Evolutionary conservation across 2,888 invertebrate genomes (phyloP), one percentile per base, ranked within the genome.

Genomic region (Blastobasis lacticolella): DNA sequence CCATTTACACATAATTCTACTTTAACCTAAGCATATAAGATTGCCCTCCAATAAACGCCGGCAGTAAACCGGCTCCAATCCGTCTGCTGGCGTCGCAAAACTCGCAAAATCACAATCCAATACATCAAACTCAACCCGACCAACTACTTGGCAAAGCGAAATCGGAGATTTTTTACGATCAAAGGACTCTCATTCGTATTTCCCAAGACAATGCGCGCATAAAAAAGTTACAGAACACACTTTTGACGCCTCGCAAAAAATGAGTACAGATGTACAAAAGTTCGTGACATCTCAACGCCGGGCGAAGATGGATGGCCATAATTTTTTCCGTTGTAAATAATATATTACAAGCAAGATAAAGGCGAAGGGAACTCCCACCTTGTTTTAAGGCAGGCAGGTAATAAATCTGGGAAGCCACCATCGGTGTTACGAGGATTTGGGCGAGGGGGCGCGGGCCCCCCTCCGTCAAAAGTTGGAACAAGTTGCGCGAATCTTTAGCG

Each of bases 301-400:
- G 52, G 55, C 41, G 52, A 69, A 72, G 74, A 74, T 58, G 67
- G 66, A 73, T 71, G 57, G 58, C 64, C 54, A 68, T 71, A 71
- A 70, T 72, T 72, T 74, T 67, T 72, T 69, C 60, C 61, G 59
- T 58, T 67, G 67, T 73, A 73, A 74, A 74, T 74, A 72, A 74
- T 72, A 71, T 72, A 73, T 74, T 66, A 64, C 69, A 57, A 62
- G 64, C 63, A 66, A 73, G 74, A 73, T 74, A 72, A 69, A 67
- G 67, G 66, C 60, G 60, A 46, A 62, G 61, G 64, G 61, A 67
- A 67, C 65, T 65, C 67, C 65, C 61, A 69, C 70, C 72, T 72
- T 71, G 73, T 73, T 73, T 70, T 68, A 71, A 72, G 66, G 63
- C 67, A 55, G 58, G 63, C 58, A 57, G 55, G 67, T 63, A 61